Conservation (phyloP, 30 jellyfish, hydroid and myxozoan species). For the Hydractinia symbiolongicarpus region DNA sequence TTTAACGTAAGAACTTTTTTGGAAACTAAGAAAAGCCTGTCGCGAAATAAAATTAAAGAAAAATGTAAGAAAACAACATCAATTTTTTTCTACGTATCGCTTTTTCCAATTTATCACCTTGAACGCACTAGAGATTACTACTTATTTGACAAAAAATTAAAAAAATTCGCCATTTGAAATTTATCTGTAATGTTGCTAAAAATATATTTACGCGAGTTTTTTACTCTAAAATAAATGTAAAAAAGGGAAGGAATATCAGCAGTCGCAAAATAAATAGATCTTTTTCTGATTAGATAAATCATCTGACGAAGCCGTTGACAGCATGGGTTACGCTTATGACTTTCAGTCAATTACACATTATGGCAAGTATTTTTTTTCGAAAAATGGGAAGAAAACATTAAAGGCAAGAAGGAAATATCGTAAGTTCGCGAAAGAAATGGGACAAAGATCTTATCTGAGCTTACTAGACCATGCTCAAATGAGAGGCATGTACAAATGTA, state of each 20-base stretch:
- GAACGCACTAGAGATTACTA: no score
- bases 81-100: no score
- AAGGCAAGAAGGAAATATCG: constrained; percentile 38
- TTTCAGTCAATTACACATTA: constrained; percentile 88
- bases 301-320: constrained; percentile 38
- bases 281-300: constrained; percentile 45
- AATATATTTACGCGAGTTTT: neutral
- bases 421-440: constrained; percentile 29
- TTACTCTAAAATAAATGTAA: constrained; percentile 50
- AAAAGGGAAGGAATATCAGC: neutral
- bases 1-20: no score
- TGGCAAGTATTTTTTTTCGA: constrained; percentile 67
- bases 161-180: no score
- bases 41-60: no score
- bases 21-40: no score
- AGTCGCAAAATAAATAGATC: neutral
- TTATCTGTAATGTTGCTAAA: no score
- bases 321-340: constrained; percentile 92
- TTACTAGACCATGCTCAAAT: constrained; percentile 81
- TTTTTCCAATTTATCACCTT: no score
- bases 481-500: constrained; percentile 88
- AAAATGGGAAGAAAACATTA: constrained; percentile 59
- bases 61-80: no score
- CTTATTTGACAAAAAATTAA: no score
- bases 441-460: constrained; percentile 58